A percentile compares a stretch with the other conserved stretches of the same genome.
These are phyloP conservation scores for Thunnus thynnus DNA, from an alignment of 2,113 vertebrate genomes.

Conservation along the genomic window DNA sequence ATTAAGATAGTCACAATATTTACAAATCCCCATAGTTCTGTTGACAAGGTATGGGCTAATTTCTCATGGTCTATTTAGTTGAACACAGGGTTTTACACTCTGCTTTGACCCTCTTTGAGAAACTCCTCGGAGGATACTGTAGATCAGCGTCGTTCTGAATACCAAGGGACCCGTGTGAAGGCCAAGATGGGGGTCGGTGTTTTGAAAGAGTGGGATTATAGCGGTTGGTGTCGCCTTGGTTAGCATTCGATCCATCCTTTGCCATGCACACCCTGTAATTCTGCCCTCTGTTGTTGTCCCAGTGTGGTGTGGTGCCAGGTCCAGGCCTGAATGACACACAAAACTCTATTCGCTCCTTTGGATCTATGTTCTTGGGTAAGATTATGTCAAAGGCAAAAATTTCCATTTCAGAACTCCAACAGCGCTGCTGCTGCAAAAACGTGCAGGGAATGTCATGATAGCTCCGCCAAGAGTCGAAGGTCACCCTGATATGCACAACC, in stretches of 20 bases:
- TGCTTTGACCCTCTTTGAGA: slow-evolving; percentile 14
- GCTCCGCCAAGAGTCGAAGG: slow-evolving; percentile 84
- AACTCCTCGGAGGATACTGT: slow-evolving; percentile 15
- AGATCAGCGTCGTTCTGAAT: slow-evolving; percentile 22
- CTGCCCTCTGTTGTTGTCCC: slow-evolving; percentile 80
- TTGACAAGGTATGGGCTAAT: not conserved
- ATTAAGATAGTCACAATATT: slow-evolving; percentile 1
- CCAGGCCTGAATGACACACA: slow-evolving; percentile 75
- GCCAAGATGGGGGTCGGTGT: not conserved
- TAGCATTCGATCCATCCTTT: slow-evolving; percentile 1
- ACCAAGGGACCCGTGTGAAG: not conserved
- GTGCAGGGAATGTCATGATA: slow-evolving; percentile 81
- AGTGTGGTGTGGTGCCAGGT: slow-evolving; percentile 32
- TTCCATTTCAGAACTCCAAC: slow-evolving; percentile 37
- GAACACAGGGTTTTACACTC: slow-evolving; percentile 11
- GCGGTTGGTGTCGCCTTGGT: not conserved
- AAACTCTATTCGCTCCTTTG: slow-evolving; percentile 71
- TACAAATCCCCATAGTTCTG: not conserved
- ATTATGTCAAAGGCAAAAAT: slow-evolving; percentile 78
- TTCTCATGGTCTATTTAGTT: not conserved
- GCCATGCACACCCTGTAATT: slow-evolving; percentile 77
- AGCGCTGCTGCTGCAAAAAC: slow-evolving; percentile 53
- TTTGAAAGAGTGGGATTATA: slow-evolving; percentile 6
- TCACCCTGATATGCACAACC: slow-evolving; percentile 75
- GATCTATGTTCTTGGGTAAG: slow-evolving; percentile 68